Evolutionary conservation across 2,113 vertebrate species (phyloP), one percentile per base, ranked within the genome.

Genomic region (Heloderma charlesbogerti): DNA sequence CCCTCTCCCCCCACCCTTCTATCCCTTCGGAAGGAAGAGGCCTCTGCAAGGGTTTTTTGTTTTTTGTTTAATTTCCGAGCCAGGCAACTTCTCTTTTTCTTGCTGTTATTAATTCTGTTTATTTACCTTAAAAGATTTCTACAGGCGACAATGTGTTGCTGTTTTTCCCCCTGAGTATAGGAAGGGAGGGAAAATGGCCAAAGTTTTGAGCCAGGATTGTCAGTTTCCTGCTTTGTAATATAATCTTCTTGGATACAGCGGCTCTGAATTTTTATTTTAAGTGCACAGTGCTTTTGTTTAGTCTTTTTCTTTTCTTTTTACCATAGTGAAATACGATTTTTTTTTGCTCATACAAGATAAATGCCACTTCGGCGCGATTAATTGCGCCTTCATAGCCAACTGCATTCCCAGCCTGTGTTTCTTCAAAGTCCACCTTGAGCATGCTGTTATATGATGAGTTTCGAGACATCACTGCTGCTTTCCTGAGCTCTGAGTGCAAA

Each of bases 1-100:
- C 98, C 98, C 98, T 98, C 98, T 98, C 97, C 97, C 97, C 97
- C 97, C 98, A 97, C 96, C 97, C 97, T 97, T 96, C 94, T 95
- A 98, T 97, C 94, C 94, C 94, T 98, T 98, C 95, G 95, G 96
- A 95, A 96, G 95, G 97, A 96, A 94, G 97, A 96, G 92, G 90
- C 90, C 96, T 93, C 25, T 0, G 92, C 96, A 95, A 97, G 37
- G 89, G 48, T 54, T 79, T 94, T 94, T 92, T 92, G 91, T 96
- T 67, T 60, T 27, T 10, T 93, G 63, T 60, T 94, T 95, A 91
- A 92, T 94, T 97, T 95, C 95, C 94, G 92, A 92, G 94, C 94
- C 94, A 94, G 95, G 91, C 87, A 96, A 96, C 95, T 97, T 98
- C 95, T 93, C 95, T 96, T 97, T 97, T 97, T 97, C 97, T 98